Conservation (phyloP, 2,888 invertebrate genomes). For the Conomelus anceps region DNA sequence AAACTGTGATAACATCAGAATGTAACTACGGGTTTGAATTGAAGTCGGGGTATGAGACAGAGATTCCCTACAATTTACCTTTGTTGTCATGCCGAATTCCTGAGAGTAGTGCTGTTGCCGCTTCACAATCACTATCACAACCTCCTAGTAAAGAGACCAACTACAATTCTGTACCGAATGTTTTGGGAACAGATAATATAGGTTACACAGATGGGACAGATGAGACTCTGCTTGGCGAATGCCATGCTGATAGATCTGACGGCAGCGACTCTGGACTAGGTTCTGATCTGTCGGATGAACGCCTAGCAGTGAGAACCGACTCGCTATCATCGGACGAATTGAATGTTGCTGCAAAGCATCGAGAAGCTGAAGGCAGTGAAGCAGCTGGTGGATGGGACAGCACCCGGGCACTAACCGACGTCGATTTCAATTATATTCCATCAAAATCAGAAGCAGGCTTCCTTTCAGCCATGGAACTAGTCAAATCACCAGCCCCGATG, state of each 20-base stretch:
- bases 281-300: slow-evolving; percentile 59
- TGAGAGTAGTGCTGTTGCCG: not conserved
- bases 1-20: slow-evolving; percentile 5
- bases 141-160: not conserved
- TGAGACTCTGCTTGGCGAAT: slow-evolving; percentile 26
- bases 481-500: slow-evolving; percentile 32
- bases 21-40: not conserved
- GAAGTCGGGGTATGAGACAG: not conserved
- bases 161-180: not conserved
- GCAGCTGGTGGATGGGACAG: slow-evolving; percentile 6
- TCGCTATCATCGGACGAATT: slow-evolving; percentile 32
- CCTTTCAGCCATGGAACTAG: slow-evolving; percentile 2
- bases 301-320: slow-evolving; percentile 26
- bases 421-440: not conserved
- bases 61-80: not conserved
- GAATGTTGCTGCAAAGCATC: slow-evolving; percentile 14
- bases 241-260: slow-evolving; percentile 53
- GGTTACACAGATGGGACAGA: slow-evolving; percentile 6
- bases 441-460: not conserved
- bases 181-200: not conserved
- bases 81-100: not conserved
- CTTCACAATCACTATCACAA: not conserved
- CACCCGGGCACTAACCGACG: not conserved
- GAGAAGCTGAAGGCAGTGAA: not conserved
- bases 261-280: slow-evolving; percentile 80